Evolutionary conservation across 1,140 invertebrate genomes (phyloP).

Genomic region (Akabosia matsudoensis): DNA sequence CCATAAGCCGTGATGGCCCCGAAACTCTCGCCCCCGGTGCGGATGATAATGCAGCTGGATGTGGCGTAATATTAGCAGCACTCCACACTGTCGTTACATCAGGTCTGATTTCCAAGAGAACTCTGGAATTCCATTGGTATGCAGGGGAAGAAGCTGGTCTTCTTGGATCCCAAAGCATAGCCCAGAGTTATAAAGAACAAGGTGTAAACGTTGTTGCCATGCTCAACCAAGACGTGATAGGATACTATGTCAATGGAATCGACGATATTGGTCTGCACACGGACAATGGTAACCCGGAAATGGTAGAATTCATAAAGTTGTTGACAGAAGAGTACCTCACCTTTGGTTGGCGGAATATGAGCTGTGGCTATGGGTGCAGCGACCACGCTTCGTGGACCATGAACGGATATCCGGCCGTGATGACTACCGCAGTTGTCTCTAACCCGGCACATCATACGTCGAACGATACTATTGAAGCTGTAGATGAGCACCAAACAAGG

Average conservation of each 20-base stretch:
- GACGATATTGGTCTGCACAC: conserved; percentile 1
- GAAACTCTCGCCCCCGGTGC: background rate
- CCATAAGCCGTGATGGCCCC: background rate
- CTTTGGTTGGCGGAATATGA: background rate
- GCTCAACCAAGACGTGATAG: conserved; percentile 17
- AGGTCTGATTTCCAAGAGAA: conserved; percentile 6
- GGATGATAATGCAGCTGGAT: conserved; percentile 34
- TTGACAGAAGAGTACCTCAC: background rate
- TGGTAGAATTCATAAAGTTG: background rate
- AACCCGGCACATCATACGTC: background rate
- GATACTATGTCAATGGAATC: background rate
- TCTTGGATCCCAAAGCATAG: conserved; percentile 22
- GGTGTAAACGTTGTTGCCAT: conserved; percentile 10
- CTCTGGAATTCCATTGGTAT: conserved; percentile 35
- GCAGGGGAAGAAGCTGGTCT: conserved; percentile 31
- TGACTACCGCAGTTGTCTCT: background rate
- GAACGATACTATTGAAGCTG: background rate
- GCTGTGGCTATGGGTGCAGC: background rate
- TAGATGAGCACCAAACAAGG: background rate
- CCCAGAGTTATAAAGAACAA: background rate
- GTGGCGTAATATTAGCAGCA: conserved; percentile 15
- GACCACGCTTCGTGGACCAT: background rate
- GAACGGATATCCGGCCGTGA: background rate
- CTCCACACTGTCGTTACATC: conserved; percentile 4
- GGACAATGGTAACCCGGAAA: background rate